phyloP scores from a whole-genome alignment of 1,140 invertebrate genomes.

The Lithobius niger region DNA sequence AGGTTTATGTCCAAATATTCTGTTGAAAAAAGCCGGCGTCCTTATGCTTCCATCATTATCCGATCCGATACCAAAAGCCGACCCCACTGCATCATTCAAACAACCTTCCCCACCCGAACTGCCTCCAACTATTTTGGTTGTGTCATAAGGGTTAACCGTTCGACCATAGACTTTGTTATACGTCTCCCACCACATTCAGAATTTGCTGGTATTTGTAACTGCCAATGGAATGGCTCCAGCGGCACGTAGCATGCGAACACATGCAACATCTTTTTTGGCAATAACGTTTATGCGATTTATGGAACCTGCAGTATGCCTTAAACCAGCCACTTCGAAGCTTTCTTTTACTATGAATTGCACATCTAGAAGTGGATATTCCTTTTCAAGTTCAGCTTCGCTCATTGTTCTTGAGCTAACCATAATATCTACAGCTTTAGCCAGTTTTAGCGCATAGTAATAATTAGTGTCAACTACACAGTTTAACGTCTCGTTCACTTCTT shows the following conservation, averaged over 20 bases:
- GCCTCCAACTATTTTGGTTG: slow-evolving; percentile 69
- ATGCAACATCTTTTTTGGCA: too few species aligned
- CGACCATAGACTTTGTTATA: slow-evolving; percentile 70
- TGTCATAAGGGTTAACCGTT: slow-evolving; percentile 80
- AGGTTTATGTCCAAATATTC: too few species aligned
- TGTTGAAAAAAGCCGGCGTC: too few species aligned
- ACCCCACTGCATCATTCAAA: too few species aligned
- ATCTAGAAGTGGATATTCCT: slow-evolving; percentile 62
- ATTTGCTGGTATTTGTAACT: slow-evolving; percentile 73
- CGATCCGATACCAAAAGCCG: too few species aligned
- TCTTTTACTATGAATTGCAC: slow-evolving; percentile 81
- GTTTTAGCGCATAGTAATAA: slow-evolving; percentile 22
- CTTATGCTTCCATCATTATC: too few species aligned
- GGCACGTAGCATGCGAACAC: slow-evolving; percentile 42
- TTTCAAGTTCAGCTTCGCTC: slow-evolving; percentile 31
- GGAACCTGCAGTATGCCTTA: slow-evolving; percentile 49
- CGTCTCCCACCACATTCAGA: slow-evolving; percentile 71
- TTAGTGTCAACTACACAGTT: slow-evolving; percentile 26
- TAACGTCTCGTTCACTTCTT: slow-evolving; percentile 24
- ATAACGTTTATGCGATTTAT: too few species aligned
- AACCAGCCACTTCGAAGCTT: slow-evolving; percentile 48
- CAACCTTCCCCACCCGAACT: too few species aligned
- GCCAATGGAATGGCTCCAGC: slow-evolving; percentile 64
- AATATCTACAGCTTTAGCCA: slow-evolving; percentile 29
- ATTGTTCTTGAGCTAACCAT: slow-evolving; percentile 33